Evolutionary conservation across 2,888 invertebrate species (phyloP).

Genomic region (Drosophila borborema): DNA sequence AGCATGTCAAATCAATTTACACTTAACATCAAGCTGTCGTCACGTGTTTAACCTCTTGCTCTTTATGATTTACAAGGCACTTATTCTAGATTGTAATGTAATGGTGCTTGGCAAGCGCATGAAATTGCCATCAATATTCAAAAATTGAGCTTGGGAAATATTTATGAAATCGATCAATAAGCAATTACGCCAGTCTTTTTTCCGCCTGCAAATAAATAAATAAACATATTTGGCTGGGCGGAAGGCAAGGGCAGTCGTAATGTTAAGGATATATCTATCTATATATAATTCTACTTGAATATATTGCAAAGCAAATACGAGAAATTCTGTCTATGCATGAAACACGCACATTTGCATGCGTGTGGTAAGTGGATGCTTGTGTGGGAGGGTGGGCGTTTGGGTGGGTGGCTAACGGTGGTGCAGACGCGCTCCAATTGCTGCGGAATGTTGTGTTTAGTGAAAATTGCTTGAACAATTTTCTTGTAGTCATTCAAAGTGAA

Average conservation of each 20-base stretch:
- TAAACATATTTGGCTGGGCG: conserved; percentile 39
- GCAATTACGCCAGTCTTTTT: conserved; percentile 65
- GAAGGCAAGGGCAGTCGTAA: conserved; percentile 24
- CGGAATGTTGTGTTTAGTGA: conserved; percentile 70
- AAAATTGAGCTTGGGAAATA: conserved; percentile 39
- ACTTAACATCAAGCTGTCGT: conserved; percentile 31
- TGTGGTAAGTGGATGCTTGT: conserved; percentile 14
- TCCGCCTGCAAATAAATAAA: conserved; percentile 46
- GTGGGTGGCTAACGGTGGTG: conserved; percentile 1
- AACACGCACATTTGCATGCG: conserved; percentile 51
- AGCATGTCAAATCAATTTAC: conserved; percentile 40
- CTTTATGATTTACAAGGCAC: conserved; percentile 22
- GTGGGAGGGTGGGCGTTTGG: conserved; percentile 12
- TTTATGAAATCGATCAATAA: conserved; percentile 75
- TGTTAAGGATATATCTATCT: conserved; percentile 20
- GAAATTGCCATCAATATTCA: conserved; percentile 53
- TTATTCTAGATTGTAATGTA: conserved; percentile 34
- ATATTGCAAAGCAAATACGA: conserved; percentile 50
- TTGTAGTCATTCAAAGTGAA: conserved; percentile 72
- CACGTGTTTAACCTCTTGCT: conserved; percentile 23
- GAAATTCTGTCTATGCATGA: conserved; percentile 50
- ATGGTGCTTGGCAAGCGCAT: conserved; percentile 51
- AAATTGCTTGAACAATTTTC: conserved; percentile 73
- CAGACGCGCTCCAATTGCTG: conserved; percentile 3
- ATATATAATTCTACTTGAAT: conserved; percentile 43